Percentiles rank a stretch among this genome's conserved stretches.
Evolutionary conservation across 2,113 vertebrate species (phyloP).

Genomic region (Prunella himalayana): DNA sequence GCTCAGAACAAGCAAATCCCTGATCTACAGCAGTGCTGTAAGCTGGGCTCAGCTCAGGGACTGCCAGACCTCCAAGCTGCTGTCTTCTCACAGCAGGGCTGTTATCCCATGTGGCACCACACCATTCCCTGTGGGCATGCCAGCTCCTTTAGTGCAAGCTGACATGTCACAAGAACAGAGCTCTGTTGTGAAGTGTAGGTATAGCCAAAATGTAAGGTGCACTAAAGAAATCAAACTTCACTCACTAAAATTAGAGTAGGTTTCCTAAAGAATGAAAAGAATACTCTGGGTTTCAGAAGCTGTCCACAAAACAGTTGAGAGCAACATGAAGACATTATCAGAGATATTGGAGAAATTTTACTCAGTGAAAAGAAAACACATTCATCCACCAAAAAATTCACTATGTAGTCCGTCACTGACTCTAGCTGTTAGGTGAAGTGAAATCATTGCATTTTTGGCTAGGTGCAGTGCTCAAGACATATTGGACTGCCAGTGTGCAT

Average conservation of each 20-base stretch:
- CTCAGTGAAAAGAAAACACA: not conserved
- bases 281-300: not conserved
- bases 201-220: not conserved
- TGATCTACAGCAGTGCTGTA: not conserved
- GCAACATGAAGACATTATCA: not conserved
- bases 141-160: not conserved
- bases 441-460: not conserved
- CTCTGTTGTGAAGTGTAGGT: not conserved
- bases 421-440: not conserved
- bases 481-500: not conserved
- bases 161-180: not conserved
- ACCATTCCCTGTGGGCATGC: not conserved
- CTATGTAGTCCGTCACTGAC: not conserved
- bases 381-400: not conserved
- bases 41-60: not conserved
- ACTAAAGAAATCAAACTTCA: not conserved
- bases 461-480: not conserved
- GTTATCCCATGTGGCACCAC: rapidly evolving
- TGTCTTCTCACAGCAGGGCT: not conserved
- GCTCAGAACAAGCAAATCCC: not conserved
- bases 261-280: not conserved
- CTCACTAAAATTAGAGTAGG: not conserved
- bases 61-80: not conserved
- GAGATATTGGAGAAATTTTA: not conserved
- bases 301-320: not conserved